Evolutionary conservation across 2,797 vertebrate genomes (phyloP), one percentile per base, ranked within the genome.

Genomic region (Poecilia velifera): DNA sequence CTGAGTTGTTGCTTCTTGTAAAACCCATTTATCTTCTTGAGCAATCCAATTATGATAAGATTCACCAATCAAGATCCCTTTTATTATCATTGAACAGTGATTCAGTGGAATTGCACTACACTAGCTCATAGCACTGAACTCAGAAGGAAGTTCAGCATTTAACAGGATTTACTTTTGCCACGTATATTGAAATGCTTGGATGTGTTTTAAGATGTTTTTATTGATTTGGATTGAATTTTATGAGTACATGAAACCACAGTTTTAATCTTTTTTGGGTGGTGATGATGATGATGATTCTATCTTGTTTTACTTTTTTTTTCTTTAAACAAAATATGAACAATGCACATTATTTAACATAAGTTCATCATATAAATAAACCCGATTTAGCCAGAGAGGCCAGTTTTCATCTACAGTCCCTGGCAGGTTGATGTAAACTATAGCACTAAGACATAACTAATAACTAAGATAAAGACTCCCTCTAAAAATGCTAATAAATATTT

Each of bases 11-110:
- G 36, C 64, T 22, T 74, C 53, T 49, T 45, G 59, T 64, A 53
- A 78, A 57, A 71, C 73, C 73, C 36, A 45, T 74, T 76, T 16
- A 39, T 81, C 43, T 72, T 7, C 55, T 28, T 36, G 31, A 76
- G 5, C 64, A n/a, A 70, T 18, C 43, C 13, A 73, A 78, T 73
- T 31, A 73, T 34, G 62, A 39, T 41, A 3, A 47, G 41, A 45
- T 45, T 71, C 2, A 16, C 41, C 41, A 45, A 71, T 45, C 39
- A 41, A 41, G 0, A 70, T 25, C 25, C 22, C 25, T 71, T 71
- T 71, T 71, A n/a, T 45, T n/a, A 4, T 12, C 68, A 16, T 71
- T 25, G 25, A 43, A 45, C 39, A 45, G 6, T 45, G 13, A 71
- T 45, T 14, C 36, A 39, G 10, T 22, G 34, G 18, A 64, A 64